Evolutionary conservation across 2,797 vertebrate species (phyloP), one percentile per base, ranked within the genome.

Genomic region (Sparus aurata): DNA sequence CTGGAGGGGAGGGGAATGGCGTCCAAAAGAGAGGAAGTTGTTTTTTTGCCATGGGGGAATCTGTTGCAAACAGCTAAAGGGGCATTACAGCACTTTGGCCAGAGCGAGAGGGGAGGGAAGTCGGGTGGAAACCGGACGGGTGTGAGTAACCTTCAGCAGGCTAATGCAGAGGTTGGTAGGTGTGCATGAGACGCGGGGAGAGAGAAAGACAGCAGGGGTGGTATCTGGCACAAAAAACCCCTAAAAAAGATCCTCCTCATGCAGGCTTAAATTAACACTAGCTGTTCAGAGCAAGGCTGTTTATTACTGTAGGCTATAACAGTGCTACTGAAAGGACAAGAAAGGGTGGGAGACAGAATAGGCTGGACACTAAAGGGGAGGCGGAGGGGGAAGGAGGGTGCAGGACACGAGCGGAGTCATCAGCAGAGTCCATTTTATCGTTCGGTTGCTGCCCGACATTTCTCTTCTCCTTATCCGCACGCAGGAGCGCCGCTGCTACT

Each of bases 1-100:
- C 82, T 82, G 78, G 52, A 86, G 85, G 87, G 87, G 82, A 85
- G 88, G 81, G 88, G 90, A 94, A 87, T 74, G 85, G 85, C 73
- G 93, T 96, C 95, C 95, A 95, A 94, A 93, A 95, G 91, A 93
- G 95, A 96, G 95, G 95, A 96, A 95, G 95, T 96, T 94, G 92
- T 62, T 52, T 47, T 72, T 61, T 71, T 79, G 77, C 79, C 68
- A 76, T 79, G 55, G 74, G 78, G 87, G 85, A 91, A 85, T 93
- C 86, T 84, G 79, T 85, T 87, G 82, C 88, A 83, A 89, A 90
- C 85, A 76, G 83, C 82, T 84, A 85, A 57, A 23, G 76, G 75
- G 89, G 77, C 88, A 89, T 90, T 87, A 87, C 87, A 84, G 80
- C 83, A 63, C 77, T 91, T 85, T 86, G 86, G 86, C 82, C 64